Conservation (phyloP, 1,140 invertebrate genomes). For the Anagrus nilaparvatae region DNA sequence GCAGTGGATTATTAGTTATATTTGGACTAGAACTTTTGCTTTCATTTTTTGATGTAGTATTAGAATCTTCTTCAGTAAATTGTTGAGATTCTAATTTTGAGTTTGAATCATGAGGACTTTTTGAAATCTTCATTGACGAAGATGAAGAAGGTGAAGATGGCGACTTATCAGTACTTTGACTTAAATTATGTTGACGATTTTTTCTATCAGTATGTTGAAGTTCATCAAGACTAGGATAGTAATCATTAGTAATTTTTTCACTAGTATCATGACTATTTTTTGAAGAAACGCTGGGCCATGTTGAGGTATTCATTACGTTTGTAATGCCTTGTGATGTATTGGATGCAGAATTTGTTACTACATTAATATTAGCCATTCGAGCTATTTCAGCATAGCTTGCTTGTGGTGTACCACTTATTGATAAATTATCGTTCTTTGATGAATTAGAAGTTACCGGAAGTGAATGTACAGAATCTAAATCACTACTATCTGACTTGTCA, state of each 20-base stretch:
- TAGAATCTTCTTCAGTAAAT: conserved; percentile 3
- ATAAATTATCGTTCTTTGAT: conserved; percentile 32
- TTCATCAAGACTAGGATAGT: conserved; percentile 39
- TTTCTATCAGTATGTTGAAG: conserved; percentile 25
- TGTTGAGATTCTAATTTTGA: too few relatives aligned
- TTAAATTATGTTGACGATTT: conserved; percentile 22
- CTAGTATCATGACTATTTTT: conserved; percentile 27
- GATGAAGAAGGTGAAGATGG: conserved; percentile 27
- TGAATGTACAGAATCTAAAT: conserved; percentile 63
- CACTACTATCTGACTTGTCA: conserved; percentile 65
- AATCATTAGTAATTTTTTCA: conserved; percentile 31
- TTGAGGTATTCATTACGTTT: conserved; percentile 24
- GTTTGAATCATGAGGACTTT: too few relatives aligned
- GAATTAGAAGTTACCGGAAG: conserved; percentile 51
- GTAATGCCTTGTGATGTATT: conserved; percentile 29
- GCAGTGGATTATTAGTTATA: conserved; percentile 15
- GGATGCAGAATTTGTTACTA: conserved; percentile 27
- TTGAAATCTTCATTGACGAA: background rate
- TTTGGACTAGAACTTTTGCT: conserved; percentile 20
- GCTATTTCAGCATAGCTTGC: conserved; percentile 68
- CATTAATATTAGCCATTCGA: conserved; percentile 44
- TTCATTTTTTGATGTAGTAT: conserved; percentile 5
- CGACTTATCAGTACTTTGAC: conserved; percentile 32
- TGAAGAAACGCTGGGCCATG: conserved; percentile 30
- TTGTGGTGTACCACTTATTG: conserved; percentile 41